Base-by-base conservation (phyloP, 2,797 vertebrate species). In the Epinephelus awoara region DNA sequence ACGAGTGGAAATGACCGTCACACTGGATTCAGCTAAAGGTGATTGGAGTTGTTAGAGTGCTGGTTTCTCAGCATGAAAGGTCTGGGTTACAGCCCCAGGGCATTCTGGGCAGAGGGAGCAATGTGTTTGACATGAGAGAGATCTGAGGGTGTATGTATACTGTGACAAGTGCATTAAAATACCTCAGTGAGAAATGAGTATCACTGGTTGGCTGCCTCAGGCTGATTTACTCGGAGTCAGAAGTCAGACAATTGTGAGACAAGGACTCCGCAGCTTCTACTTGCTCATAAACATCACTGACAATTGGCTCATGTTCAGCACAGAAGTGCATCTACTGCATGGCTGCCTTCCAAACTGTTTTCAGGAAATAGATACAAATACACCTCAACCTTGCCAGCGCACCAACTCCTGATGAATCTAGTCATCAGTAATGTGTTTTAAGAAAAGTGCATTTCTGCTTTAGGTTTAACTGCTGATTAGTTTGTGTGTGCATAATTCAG, bases 141-240 rank as follows among this genome's bases (percentile, higher is more conserved):
- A 82, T 85, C 77, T 82, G 69, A 85, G 71, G 54, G 23, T 56
- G 72, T 46, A 49, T 49, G 59, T 72, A 69, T 25, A 67, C 66
- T 65, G 49, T 78, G 79, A 83, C 88, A 86, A 77, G 58, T 83
- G 85, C 80, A 85, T 72, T 80, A 82, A 85, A 85, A 79, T 25
- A 67, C 17, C 64, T 68, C 66, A 5, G 55, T 19, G 52, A 44
- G 61, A 78, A 54, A 12, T 3, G 63, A 46, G 74, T 57, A 55
- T 71, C 69, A 58, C 65, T 67, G 52, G 66, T 72, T 55, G 21
- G 80, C 71, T 21, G 67, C 75, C 63, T 73, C 69, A 27, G 65
- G 70, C 63, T 17, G 77, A 74, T 80, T 81, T 63, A 44, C 80
- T 78, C 52, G 46, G 40, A 25, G 42, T 72, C 80, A 40, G 46